Conservation (phyloP, 2,113 vertebrate genomes). For the Lamprologus callipterus region DNA sequence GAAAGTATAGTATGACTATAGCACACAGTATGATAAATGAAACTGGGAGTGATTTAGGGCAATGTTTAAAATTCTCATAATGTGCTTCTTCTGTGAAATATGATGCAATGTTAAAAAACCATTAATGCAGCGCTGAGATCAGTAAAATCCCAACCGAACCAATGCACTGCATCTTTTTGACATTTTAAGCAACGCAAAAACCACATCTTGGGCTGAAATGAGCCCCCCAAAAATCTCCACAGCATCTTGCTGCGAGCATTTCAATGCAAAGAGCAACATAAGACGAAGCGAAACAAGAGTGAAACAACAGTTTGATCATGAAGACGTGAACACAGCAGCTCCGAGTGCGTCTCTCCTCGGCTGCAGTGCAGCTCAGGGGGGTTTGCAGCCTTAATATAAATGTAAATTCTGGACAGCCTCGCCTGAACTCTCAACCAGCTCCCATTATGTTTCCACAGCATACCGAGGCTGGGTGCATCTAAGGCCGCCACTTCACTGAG, state of each 20-base stretch:
- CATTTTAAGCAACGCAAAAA: not conserved
- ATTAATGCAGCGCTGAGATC: not conserved
- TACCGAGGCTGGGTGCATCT: constrained; percentile 27
- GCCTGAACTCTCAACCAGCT: constrained; percentile 28
- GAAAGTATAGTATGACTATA: not conserved
- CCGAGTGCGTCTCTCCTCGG: not conserved
- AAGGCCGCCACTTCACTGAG: constrained; percentile 43
- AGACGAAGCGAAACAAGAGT: not conserved
- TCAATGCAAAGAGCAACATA: not conserved
- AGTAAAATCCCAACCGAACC: not conserved
- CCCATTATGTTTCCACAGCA: constrained; percentile 21
- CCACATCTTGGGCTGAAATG: not conserved
- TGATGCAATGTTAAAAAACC: not conserved
- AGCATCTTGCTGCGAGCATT: not conserved
- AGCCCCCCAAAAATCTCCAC: not conserved
- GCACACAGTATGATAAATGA: not conserved
- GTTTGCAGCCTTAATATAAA: constrained; percentile 36
- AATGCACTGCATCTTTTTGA: not conserved
- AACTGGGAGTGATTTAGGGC: not conserved
- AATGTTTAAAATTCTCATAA: not conserved
- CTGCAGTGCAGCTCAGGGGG: constrained; percentile 22
- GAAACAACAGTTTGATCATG: constrained; percentile 3
- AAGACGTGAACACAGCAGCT: not conserved
- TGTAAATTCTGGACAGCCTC: constrained; percentile 42
- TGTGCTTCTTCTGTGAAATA: not conserved